Conservation (phyloP, 2,797 vertebrate genomes). For the Champsocephalus gunnari region DNA sequence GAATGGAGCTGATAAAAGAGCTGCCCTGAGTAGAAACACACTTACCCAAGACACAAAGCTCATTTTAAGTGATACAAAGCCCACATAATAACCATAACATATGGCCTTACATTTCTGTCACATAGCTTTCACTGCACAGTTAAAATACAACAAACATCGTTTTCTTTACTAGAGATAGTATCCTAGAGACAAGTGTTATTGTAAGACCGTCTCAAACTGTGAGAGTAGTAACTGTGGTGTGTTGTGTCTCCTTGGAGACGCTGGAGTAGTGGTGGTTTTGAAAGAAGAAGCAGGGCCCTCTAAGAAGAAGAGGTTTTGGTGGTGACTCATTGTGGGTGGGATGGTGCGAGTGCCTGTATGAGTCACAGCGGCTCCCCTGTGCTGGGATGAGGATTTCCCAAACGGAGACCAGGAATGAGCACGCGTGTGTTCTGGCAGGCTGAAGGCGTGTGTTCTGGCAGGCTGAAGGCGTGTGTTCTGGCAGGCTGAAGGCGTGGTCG, state of each 20-base stretch:
- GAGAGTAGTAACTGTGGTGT: slow-evolving; percentile 36
- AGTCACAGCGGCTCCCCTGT: slow-evolving; percentile 49
- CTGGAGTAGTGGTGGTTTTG: slow-evolving; percentile 42
- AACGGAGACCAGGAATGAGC: slow-evolving; percentile 21
- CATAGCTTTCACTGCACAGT: background rate
- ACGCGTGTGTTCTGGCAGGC: slow-evolving; percentile 30
- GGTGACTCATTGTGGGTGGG: slow-evolving; percentile 69
- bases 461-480: slow-evolving; percentile 2
- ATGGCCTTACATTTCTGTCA: background rate
- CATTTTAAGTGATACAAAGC: background rate
- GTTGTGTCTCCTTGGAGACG: slow-evolving; percentile 66
- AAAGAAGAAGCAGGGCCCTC: slow-evolving; percentile 1
- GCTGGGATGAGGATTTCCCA: slow-evolving; percentile 51
- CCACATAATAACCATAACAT: background rate
- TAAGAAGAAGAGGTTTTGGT: slow-evolving; percentile 37
- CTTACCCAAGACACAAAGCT: background rate
- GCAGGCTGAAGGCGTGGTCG: too few relatives aligned
- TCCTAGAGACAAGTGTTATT: slow-evolving; percentile 31
- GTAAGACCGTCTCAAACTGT: background rate
- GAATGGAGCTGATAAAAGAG: background rate
- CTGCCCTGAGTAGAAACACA: slow-evolving; percentile 12
- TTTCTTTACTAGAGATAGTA: background rate
- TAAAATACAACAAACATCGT: background rate
- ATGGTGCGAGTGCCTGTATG: slow-evolving; percentile 15
- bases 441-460: slow-evolving; percentile 34